Conservation (phyloP, 2,888 invertebrate species). For the Malthinus flaveolus region DNA sequence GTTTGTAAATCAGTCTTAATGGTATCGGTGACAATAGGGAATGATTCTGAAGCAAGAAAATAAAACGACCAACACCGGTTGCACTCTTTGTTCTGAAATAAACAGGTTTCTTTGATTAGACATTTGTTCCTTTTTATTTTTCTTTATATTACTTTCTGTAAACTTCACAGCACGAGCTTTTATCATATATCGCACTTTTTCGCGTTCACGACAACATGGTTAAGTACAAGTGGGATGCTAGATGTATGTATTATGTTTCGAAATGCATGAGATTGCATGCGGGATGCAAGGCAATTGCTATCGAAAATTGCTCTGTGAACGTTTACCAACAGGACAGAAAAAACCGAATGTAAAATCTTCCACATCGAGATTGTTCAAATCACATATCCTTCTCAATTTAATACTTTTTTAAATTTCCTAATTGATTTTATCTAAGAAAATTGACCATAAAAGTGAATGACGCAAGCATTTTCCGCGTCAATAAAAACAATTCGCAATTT, state of each 20-base stretch:
- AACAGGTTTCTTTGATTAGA: constrained; percentile 44
- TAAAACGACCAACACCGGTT: constrained; percentile 16
- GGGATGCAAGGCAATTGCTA: not conserved
- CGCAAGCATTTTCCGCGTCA: too few relatives aligned
- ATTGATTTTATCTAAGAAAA: too few relatives aligned
- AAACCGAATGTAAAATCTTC: too few relatives aligned
- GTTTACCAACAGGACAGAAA: too few relatives aligned
- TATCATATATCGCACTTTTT: constrained; percentile 6
- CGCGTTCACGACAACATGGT: constrained; percentile 1
- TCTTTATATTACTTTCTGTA: constrained; percentile 36
- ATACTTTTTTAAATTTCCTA: too few relatives aligned
- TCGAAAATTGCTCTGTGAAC: not conserved
- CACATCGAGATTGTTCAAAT: too few relatives aligned
- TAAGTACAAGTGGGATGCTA: constrained; percentile 1
- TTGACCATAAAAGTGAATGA: too few relatives aligned
- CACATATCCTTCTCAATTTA: too few relatives aligned
- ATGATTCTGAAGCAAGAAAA: constrained; percentile 8
- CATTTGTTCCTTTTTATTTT: constrained; percentile 40
- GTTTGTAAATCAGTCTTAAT: constrained; percentile 7
- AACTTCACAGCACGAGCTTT: constrained; percentile 15
- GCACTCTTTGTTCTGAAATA: constrained; percentile 43
- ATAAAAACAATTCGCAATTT: too few relatives aligned
- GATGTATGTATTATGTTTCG: not conserved
- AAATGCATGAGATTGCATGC: not conserved
- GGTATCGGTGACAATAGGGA: constrained; percentile 6